Conservation (phyloP, 2,113 vertebrate genomes). For the Alectura lathami region DNA sequence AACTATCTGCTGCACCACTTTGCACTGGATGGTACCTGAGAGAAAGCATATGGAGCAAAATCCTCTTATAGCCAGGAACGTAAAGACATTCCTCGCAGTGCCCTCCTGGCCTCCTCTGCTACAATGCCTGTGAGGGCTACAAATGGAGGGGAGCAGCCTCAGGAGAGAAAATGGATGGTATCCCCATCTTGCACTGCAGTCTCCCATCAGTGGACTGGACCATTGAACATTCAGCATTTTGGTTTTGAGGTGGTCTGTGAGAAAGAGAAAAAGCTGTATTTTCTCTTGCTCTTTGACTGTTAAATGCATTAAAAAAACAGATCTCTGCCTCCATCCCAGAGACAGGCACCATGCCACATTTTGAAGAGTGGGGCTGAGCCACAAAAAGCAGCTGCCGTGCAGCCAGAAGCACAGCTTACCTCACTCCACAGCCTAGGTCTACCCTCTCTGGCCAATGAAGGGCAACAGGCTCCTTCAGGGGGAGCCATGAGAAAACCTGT, state of each 20-base stretch:
- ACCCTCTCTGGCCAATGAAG: background rate
- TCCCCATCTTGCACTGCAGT: background rate
- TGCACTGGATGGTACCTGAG: background rate
- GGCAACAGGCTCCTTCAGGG: background rate
- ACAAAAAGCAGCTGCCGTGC: background rate
- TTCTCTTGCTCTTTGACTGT: background rate
- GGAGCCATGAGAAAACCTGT: background rate
- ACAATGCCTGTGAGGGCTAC: accelerated
- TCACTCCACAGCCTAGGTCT: background rate
- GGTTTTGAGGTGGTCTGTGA: background rate
- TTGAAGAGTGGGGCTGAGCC: background rate
- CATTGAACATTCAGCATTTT: background rate
- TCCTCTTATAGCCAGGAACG: background rate
- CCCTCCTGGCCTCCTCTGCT: background rate
- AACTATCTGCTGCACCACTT: background rate
- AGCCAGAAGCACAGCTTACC: accelerated
- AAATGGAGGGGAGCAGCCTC: background rate
- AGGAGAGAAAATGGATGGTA: background rate
- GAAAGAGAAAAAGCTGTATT: background rate
- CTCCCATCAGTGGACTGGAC: accelerated
- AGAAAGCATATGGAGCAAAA: background rate
- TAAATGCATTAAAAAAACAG: background rate
- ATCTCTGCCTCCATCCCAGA: background rate
- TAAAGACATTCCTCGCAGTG: background rate
- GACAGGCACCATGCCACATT: background rate